phyloP scores from a whole-genome alignment of 2,888 invertebrate species.

The Ichneumon xanthorius region DNA sequence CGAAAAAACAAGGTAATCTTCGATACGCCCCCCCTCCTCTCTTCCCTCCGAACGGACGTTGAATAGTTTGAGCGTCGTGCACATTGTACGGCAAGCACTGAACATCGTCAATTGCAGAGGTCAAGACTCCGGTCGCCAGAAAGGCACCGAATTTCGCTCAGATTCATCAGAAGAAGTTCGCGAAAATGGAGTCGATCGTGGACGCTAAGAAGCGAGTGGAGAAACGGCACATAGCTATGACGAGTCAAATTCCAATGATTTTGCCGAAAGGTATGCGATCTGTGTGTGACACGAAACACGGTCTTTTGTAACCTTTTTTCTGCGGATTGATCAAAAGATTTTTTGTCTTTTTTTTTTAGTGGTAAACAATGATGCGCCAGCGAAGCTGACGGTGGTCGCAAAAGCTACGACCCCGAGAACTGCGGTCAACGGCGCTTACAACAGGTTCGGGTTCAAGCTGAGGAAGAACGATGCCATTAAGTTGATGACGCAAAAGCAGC shows the following conservation, averaged over 20 bases:
- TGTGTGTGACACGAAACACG: neutral
- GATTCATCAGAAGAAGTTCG: conserved; percentile 88
- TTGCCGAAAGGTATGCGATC: conserved; percentile 43
- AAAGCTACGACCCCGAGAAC: conserved; percentile 44
- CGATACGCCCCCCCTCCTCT: too few relatives aligned
- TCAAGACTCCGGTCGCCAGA: conserved; percentile 80
- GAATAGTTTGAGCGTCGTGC: neutral
- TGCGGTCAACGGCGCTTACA: conserved; percentile 62
- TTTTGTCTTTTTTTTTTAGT: conserved; percentile 48
- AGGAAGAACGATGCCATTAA: conserved; percentile 81
- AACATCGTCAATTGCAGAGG: conserved; percentile 63
- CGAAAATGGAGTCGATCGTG: conserved; percentile 89
- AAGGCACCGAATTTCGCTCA: conserved; percentile 90
- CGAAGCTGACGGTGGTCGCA: conserved; percentile 34
- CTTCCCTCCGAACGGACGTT: neutral
- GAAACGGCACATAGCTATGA: conserved; percentile 74
- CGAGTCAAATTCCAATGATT: conserved; percentile 63
- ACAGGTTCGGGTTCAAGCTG: conserved; percentile 85
- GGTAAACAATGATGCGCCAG: conserved; percentile 9
- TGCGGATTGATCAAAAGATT: neutral
- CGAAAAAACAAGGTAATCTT: conserved; percentile 71
- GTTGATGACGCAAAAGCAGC: conserved; percentile 69
- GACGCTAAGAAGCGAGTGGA: conserved; percentile 84
- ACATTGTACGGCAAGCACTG: neutral
- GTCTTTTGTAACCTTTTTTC: neutral